A percentile compares a stretch with the other conserved stretches of the same genome.
Conservation (phyloP, 2,888 invertebrate genomes). For the Tholera decimalis region DNA sequence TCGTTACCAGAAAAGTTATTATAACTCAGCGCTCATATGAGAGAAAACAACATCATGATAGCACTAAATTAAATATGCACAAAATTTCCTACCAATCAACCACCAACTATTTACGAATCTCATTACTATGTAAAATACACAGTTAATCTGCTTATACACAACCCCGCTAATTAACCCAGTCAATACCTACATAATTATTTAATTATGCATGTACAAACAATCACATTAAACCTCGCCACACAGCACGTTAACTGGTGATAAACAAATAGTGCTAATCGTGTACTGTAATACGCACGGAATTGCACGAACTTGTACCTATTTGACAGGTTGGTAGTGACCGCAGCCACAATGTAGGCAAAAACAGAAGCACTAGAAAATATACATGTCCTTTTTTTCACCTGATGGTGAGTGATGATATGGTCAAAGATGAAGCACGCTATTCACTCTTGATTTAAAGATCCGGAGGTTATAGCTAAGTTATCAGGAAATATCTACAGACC, state of each 20-base stretch:
- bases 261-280: constrained; percentile 59
- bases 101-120: not conserved
- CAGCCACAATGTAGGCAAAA: not conserved
- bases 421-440: too few species aligned
- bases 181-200: constrained; percentile 41
- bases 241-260: constrained; percentile 53
- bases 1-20: too few species aligned
- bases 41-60: not conserved
- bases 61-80: not conserved
- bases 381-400: too few species aligned
- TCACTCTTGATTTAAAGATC: too few species aligned
- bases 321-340: constrained; percentile 23
- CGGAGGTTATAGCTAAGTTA: too few species aligned
- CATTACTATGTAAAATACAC: constrained; percentile 33
- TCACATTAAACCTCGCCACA: constrained; percentile 52
- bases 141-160: constrained; percentile 41
- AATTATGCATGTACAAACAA: constrained; percentile 47
- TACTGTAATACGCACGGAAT: constrained; percentile 12
- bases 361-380: not conserved
- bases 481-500: too few species aligned
- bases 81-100: not conserved
- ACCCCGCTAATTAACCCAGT: constrained; percentile 46
- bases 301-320: constrained; percentile 17
- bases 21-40: too few species aligned
- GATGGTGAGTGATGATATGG: too few species aligned